Evolutionary conservation across 2,797 vertebrate species (phyloP).

Genomic region (Sebastes hubbsi): DNA sequence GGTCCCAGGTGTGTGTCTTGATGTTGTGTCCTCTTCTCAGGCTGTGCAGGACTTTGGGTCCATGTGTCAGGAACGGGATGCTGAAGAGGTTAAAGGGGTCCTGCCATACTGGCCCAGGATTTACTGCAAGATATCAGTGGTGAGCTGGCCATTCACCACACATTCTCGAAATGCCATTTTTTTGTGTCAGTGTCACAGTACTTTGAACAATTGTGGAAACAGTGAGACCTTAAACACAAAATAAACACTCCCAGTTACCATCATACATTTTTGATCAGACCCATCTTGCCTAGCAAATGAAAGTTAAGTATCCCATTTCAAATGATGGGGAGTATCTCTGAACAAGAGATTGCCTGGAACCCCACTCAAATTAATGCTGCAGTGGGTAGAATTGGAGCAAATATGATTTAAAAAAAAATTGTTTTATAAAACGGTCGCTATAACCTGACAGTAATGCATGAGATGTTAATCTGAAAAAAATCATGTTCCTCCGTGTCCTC

Average conservation of each 20-base stretch:
- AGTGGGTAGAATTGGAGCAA: no score
- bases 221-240: background rate
- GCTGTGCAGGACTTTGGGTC: slow-evolving; percentile 96
- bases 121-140: slow-evolving; percentile 96
- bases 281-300: background rate
- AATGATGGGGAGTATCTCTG: background rate
- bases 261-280: background rate
- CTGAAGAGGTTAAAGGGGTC: slow-evolving; percentile 93
- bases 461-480: no score
- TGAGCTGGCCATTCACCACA: slow-evolving; percentile 67
- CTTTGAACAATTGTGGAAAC: background rate
- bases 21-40: slow-evolving; percentile 69
- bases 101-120: slow-evolving; percentile 98
- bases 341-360: background rate
- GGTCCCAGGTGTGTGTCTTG: background rate
- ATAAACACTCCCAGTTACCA: background rate
- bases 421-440: no score
- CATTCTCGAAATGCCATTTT: background rate
- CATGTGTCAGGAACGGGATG: slow-evolving; percentile 94
- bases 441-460: no score
- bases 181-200: background rate
- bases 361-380: background rate
- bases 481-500: no score
- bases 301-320: background rate
- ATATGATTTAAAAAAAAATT: no score